Evolutionary conservation across 2,888 invertebrate species (phyloP), one percentile per base, ranked within the genome.

Genomic region (Frankliniella intonsa): DNA sequence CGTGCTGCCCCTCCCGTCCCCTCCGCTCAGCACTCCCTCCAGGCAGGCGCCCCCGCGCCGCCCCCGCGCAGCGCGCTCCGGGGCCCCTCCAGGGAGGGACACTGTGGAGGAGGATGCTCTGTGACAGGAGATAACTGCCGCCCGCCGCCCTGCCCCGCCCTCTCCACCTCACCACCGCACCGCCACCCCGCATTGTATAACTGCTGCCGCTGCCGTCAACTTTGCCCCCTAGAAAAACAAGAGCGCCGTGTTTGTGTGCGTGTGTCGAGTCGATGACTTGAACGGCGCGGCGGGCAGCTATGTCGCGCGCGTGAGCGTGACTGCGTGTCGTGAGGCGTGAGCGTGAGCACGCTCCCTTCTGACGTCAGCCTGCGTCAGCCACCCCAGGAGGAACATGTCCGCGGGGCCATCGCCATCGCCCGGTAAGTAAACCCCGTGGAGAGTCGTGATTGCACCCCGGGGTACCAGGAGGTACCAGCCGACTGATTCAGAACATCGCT

Each of bases 221-320:
- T 76, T 76, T 76, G 69, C 22, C 69, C 69, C 69, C 22, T 76
- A 76, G 69, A 76, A 22, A 76, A 76, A 76, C 69, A 76, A 76
- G 69, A 22, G 69, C 25, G 69, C 69, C 69, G 38, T 38, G 38
- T 38, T 38, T 38, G 38, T 38, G 38, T 38, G 38, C 5, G 38
- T 38, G 38, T 38, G 38, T 38, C 38, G 38, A 3, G 38, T 38
- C 38, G 38, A 3, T 38, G 38, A 38, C 38, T 38, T 38, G 38
- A 55, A 19, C 55, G 19, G 55, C 55, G 12, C 55, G 38, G 38
- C 38, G 38, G 38, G 38, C 38, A 38, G 38, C 38, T 5, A 38
- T 38, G 38, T 5, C 3, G 19, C 14, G 62, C 8, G 14, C 14
- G 62, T 62, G 62, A 14, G 62, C 11, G 62, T 62, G 62, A 7